Percentiles rank a stretch among this genome's conserved stretches.
phyloP scores from a whole-genome alignment of 2,113 vertebrate species.

The Trichomycterus rosablanca region DNA sequence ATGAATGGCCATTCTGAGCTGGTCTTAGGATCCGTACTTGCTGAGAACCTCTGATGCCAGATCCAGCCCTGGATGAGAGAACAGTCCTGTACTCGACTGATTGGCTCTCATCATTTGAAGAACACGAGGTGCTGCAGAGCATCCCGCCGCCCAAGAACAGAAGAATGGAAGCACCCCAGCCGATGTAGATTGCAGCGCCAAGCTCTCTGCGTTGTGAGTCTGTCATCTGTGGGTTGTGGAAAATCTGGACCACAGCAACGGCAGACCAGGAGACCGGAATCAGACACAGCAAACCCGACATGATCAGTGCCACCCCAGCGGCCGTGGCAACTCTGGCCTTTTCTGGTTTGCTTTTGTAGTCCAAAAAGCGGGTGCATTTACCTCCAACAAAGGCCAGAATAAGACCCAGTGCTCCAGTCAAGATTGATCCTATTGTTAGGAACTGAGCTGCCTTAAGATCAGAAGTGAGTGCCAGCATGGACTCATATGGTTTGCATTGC shows the following conservation, averaged over 20 bases:
- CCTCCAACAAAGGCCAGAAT: slow-evolving; percentile 77
- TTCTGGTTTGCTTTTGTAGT: slow-evolving; percentile 51
- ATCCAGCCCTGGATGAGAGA: slow-evolving; percentile 52
- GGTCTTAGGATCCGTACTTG: background rate
- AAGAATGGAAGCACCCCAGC: slow-evolving; percentile 77
- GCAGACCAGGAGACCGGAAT: slow-evolving; percentile 82
- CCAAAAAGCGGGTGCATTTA: slow-evolving; percentile 90
- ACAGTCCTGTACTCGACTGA: slow-evolving; percentile 75
- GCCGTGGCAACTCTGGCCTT: slow-evolving; percentile 75
- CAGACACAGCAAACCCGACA: slow-evolving; percentile 71
- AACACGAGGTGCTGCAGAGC: slow-evolving; percentile 76
- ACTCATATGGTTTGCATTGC: slow-evolving; percentile 84
- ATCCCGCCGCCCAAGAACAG: slow-evolving; percentile 78
- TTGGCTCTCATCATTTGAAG: slow-evolving; percentile 60
- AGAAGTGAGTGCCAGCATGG: slow-evolving; percentile 70
- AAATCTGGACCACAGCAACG: slow-evolving; percentile 71
- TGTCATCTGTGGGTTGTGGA: slow-evolving; percentile 75
- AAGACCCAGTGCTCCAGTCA: slow-evolving; percentile 68
- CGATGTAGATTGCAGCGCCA: slow-evolving; percentile 81
- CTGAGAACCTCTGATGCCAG: slow-evolving; percentile 37
- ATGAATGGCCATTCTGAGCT: background rate
- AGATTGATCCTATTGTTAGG: slow-evolving; percentile 71
- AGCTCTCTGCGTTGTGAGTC: slow-evolving; percentile 80
- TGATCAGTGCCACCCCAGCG: slow-evolving; percentile 68
- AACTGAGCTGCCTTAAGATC: slow-evolving; percentile 83